Evolutionary conservation across 2,113 vertebrate genomes (phyloP), one percentile per base, ranked within the genome.

Genomic region (Salvelinus sp.): DNA sequence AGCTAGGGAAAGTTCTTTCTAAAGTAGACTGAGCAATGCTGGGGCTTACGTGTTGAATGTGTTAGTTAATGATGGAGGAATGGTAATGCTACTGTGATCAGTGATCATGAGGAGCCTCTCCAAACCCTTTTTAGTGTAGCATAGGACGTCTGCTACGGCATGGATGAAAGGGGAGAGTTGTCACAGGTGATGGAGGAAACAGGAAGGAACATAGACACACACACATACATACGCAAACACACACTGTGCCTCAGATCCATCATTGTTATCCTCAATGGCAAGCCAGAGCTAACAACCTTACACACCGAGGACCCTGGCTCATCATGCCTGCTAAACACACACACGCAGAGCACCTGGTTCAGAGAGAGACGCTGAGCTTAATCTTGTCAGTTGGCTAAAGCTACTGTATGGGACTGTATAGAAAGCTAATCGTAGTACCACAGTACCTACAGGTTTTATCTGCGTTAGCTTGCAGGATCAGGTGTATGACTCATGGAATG

Each of bases 171-270:
- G 38, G 9, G 9, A 44, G 38, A 60, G 62, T 69, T 76, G 85
- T 85, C 88, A 70, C 38, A 44, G 65, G 63, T 80, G 77, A 90
- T 85, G 73, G 82, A n/a, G 69, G 78, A 72, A 73, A 60, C 76
- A 71, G 50, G 28, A 47, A 71, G 27, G 18, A 28, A 69, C 67
- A 69, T 20, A 44, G 9, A 44, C 33, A 33, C 33, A 33, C 30
- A 33, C 33, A 44, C 67, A n/a, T 10, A 22, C 20, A 69, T 28
- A 38, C 67, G 10, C 67, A 69, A 30, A 69, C 47, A 27, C n/a
- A 38, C 6, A 68, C 60, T n/a, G 22, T 25, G 22, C 18, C 18
- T 20, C 66, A 68, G 18, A 5, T 12, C 1, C 6, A 30, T 33
- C 28, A 30, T 70, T 28, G 63, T 30, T 25, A 25, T 70, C 57